phyloP scores from a whole-genome alignment of 2,888 invertebrate genomes.

The Masnerella sp. region DNA sequence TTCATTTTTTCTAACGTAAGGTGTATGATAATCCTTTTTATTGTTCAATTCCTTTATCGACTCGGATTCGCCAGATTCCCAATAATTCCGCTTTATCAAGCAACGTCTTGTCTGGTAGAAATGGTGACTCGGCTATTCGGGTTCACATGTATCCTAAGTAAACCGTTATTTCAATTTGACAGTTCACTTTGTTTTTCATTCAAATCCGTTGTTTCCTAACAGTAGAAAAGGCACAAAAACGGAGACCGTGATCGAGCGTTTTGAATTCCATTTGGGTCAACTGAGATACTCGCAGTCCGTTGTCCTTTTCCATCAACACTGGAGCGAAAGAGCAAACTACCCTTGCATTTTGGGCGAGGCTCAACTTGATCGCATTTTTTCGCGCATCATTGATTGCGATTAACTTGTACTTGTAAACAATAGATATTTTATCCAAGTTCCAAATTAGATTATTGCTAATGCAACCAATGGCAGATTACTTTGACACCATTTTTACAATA shows the following conservation, averaged over 20 bases:
- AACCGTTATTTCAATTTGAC: slow-evolving; percentile 43
- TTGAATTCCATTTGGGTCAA: slow-evolving; percentile 22
- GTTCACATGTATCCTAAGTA: neutral
- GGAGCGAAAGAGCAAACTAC: slow-evolving; percentile 8
- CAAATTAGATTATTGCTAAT: no score
- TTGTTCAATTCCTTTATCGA: neutral
- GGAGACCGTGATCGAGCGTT: slow-evolving; percentile 16
- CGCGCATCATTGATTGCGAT: no score
- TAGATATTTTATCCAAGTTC: no score
- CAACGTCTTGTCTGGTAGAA: slow-evolving; percentile 1
- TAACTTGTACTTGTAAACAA: no score
- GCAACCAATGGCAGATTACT: no score
- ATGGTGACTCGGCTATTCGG: slow-evolving; percentile 24
- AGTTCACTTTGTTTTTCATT: slow-evolving; percentile 25
- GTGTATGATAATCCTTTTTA: neutral
- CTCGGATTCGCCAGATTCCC: slow-evolving; percentile 3
- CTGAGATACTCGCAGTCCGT: neutral
- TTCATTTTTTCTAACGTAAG: neutral
- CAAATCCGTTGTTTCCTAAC: slow-evolving; percentile 13
- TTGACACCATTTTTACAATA: no score
- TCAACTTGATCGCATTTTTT: neutral
- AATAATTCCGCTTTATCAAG: slow-evolving; percentile 4
- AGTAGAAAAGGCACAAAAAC: slow-evolving; percentile 11
- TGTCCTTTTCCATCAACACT: slow-evolving; percentile 17
- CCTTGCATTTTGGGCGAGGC: slow-evolving; percentile 23